A percentile compares a stretch with the other conserved stretches of the same genome.
These are phyloP conservation scores for Cyclophora albipunctata DNA, from an alignment of 2,888 invertebrate species.

Conservation along the genomic window DNA sequence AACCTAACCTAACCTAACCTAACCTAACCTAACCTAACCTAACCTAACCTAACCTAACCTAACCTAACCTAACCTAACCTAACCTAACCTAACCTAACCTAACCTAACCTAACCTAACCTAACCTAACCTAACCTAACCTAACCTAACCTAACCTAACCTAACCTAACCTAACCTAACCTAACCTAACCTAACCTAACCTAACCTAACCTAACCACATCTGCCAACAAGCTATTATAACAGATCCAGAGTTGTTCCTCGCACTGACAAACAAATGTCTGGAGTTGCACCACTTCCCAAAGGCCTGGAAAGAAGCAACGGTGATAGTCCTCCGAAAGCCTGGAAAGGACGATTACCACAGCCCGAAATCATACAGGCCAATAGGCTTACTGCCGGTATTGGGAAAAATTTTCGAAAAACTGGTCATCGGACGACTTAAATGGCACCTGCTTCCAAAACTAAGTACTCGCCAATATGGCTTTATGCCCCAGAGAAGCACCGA, in stretches of 20 bases:
- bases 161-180: conserved; percentile 1
- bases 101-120: too few relatives aligned
- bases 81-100: too few relatives aligned
- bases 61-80: too few relatives aligned
- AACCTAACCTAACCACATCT: conserved; percentile 8
- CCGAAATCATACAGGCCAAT: conserved; percentile 8
- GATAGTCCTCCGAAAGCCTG: conserved; percentile 3
- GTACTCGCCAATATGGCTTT: conserved; percentile 9
- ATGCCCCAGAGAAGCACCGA: conserved; percentile 6
- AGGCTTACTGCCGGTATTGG: conserved; percentile 5
- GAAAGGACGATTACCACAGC: neutral
- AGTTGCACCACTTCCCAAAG: conserved; percentile 1
- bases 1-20: too few relatives aligned
- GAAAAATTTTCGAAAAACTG: conserved; percentile 5
- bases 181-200: too few relatives aligned
- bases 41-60: too few relatives aligned
- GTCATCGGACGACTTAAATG: neutral
- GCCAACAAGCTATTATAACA: conserved; percentile 5
- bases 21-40: too few relatives aligned
- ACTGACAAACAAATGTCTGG: conserved; percentile 3
- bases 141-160: neutral
- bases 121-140: too few relatives aligned
- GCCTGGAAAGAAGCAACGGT: conserved; percentile 8
- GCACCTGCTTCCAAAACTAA: conserved; percentile 6
- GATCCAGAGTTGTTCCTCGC: conserved; percentile 1